Evolutionary conservation across 2,797 vertebrate species (phyloP).

Genomic region (Neosilurus hyrtlii): DNA sequence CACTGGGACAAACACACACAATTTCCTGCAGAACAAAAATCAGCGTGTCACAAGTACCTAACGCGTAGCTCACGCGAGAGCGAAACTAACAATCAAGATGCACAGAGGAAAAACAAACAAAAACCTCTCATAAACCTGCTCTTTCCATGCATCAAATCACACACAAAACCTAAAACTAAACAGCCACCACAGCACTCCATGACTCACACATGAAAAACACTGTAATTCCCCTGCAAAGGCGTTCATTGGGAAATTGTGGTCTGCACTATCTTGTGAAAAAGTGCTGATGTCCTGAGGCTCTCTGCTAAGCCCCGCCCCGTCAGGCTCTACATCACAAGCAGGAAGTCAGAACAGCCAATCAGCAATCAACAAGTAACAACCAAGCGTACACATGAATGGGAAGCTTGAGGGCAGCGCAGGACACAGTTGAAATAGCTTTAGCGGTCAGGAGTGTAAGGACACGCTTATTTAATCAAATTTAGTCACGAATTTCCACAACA

Average conservation of each 20-base stretch:
- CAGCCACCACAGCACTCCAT: neutral
- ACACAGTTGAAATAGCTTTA: slow-evolving; percentile 26
- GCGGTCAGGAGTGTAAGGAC: neutral
- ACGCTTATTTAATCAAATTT: slow-evolving; percentile 15
- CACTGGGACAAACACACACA: too few relatives aligned
- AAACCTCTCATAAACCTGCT: neutral
- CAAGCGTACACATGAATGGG: slow-evolving; percentile 40
- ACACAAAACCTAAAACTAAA: neutral
- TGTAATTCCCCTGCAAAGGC: neutral
- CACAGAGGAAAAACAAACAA: neutral
- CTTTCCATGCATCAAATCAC: neutral
- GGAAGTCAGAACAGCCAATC: slow-evolving; percentile 49
- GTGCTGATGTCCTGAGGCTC: neutral
- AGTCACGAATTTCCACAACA: too few relatives aligned
- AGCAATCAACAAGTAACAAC: slow-evolving; percentile 56
- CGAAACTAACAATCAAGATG: too few relatives aligned
- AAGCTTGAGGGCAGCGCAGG: slow-evolving; percentile 14
- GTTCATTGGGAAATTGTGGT: slow-evolving; percentile 17
- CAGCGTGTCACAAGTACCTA: too few relatives aligned
- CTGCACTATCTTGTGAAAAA: slow-evolving; percentile 28
- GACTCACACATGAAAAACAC: slow-evolving; percentile 6
- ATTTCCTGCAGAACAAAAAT: too few relatives aligned
- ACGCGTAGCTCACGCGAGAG: too few relatives aligned
- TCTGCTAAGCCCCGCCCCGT: slow-evolving; percentile 18
- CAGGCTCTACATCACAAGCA: slow-evolving; percentile 42